phyloP scores from a whole-genome alignment of 1,140 invertebrate genomes.

The Stenopsyche tienmushanensis region DNA sequence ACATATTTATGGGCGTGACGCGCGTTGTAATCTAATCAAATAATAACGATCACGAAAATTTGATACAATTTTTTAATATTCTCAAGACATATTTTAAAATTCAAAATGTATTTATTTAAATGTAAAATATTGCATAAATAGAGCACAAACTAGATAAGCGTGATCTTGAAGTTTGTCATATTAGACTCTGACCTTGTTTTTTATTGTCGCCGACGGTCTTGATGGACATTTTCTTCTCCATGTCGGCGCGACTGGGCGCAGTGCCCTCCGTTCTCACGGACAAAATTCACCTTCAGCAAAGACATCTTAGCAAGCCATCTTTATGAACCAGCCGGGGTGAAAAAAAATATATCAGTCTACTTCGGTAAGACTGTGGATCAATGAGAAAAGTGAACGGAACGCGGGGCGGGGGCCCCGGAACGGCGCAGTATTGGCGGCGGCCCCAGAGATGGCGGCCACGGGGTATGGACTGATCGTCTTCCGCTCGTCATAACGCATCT shows the following conservation, averaged over 20 bases:
- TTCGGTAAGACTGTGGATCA: conserved; percentile 26
- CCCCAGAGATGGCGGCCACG: conserved; percentile 26
- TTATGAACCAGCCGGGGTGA: conserved; percentile 59
- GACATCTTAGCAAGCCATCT: conserved; percentile 84
- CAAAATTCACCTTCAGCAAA: conserved; percentile 59
- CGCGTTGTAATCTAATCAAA: too few relatives aligned
- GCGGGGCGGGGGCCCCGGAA: conserved; percentile 24
- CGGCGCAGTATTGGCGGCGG: conserved; percentile 20
- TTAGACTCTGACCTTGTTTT: conserved; percentile 5
- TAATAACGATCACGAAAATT: too few relatives aligned
- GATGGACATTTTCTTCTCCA: conserved; percentile 70
- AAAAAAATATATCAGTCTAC: conserved; percentile 52
- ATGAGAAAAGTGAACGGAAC: neutral
- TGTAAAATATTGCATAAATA: too few relatives aligned
- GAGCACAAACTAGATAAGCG: too few relatives aligned
- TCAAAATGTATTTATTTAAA: too few relatives aligned
- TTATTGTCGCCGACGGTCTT: neutral
- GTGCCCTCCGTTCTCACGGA: conserved; percentile 64
- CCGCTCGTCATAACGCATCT: conserved; percentile 4
- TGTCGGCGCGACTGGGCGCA: conserved; percentile 56
- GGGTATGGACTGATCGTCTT: conserved; percentile 22
- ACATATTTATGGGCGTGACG: too few relatives aligned
- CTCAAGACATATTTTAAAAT: too few relatives aligned
- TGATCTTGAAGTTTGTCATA: too few relatives aligned
- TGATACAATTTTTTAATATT: too few relatives aligned